Conservation (phyloP, 2,888 invertebrate genomes). For the Anthophora plumipes region DNA sequence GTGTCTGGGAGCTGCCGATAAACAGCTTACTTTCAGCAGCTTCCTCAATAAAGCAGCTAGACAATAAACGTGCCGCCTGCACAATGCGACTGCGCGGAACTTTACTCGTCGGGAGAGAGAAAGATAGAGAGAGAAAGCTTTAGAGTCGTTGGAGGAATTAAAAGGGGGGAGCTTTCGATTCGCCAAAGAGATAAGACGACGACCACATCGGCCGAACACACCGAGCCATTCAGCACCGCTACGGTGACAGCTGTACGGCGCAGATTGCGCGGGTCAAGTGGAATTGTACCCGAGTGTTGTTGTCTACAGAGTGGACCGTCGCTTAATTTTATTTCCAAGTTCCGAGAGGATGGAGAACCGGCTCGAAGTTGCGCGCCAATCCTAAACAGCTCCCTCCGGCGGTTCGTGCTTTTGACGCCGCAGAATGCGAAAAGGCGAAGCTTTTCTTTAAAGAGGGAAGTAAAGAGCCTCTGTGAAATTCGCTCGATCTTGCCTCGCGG, state of each 20-base stretch:
- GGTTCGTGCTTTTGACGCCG: conserved; percentile 12
- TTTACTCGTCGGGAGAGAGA: conserved; percentile 8
- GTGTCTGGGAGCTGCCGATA: conserved; percentile 76
- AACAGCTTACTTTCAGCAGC: conserved; percentile 81
- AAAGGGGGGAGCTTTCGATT: conserved; percentile 51
- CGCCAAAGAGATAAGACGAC: conserved; percentile 32
- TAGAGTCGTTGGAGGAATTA: conserved; percentile 40
- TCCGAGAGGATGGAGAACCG: background rate
- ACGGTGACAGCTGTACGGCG: conserved; percentile 63
- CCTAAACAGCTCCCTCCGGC: background rate
- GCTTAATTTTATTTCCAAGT: conserved; percentile 54
- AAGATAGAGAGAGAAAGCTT: background rate
- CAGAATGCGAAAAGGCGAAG: background rate
- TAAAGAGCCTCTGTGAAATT: too few species aligned
- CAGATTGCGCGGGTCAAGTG: conserved; percentile 62
- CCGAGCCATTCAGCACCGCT: conserved; percentile 20
- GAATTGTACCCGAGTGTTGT: conserved; percentile 46
- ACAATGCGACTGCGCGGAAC: conserved; percentile 56
- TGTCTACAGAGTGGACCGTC: conserved; percentile 21
- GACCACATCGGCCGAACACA: conserved; percentile 21
- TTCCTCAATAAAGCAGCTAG: conserved; percentile 73
- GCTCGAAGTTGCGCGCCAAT: background rate
- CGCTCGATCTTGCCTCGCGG: too few species aligned
- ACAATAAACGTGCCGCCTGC: conserved; percentile 73
- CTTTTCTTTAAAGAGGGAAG: background rate